Evolutionary conservation across 1,140 invertebrate genomes (phyloP).

Genomic region (Drosophila elegans): DNA sequence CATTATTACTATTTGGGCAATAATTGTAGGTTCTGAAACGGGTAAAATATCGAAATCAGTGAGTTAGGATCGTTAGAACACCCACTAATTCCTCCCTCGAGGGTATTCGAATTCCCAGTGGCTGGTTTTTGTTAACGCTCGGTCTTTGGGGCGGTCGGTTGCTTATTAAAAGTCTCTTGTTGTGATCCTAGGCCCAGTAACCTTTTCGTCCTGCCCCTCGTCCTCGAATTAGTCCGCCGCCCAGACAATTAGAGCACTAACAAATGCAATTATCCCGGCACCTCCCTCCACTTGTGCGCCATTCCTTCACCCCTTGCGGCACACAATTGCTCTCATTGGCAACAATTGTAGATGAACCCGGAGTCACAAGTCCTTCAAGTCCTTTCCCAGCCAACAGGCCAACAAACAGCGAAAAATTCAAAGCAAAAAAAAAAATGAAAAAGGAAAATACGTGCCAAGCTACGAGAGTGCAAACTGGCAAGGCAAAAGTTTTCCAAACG

Average conservation of each 20-base stretch:
- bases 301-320: constrained; percentile 27
- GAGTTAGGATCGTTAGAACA: constrained; percentile 13
- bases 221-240: constrained; percentile 22
- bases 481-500: constrained; percentile 66
- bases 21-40: constrained; percentile 5
- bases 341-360: constrained; percentile 66
- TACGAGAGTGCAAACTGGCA: constrained; percentile 14
- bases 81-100: constrained; percentile 6
- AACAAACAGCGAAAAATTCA: constrained; percentile 29
- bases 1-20: neutral
- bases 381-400: constrained; percentile 45
- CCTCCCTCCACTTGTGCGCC: constrained; percentile 21
- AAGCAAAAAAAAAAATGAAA: constrained; percentile 6
- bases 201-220: constrained; percentile 53
- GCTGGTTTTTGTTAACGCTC: constrained; percentile 10
- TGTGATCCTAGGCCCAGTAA: constrained; percentile 75
- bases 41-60: constrained; percentile 1
- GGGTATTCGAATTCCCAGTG: neutral
- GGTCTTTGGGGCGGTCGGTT: constrained; percentile 19
- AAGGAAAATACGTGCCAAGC: constrained; percentile 15
- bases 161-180: constrained; percentile 80
- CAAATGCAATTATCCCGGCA: constrained; percentile 75
- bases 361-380: constrained; percentile 51
- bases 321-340: constrained; percentile 81
- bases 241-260: constrained; percentile 80